Conservation (phyloP, 2,113 vertebrate species). For the Abramis brama region DNA sequence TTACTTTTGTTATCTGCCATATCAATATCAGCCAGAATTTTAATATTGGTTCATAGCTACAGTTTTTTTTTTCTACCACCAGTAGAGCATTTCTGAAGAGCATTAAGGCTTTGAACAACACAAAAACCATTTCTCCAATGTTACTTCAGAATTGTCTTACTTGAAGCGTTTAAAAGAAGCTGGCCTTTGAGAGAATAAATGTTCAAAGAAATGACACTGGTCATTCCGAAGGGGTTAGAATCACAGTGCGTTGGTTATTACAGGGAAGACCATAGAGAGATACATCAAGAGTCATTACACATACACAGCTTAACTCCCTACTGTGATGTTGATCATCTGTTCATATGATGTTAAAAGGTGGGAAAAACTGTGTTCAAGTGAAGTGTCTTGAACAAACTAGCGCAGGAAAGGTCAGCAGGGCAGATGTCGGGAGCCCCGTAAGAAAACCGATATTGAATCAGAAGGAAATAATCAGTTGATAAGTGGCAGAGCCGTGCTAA, state of each 20-base stretch:
- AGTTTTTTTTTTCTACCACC: neutral
- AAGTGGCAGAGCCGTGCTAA: slow-evolving; percentile 81
- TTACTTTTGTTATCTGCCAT: neutral
- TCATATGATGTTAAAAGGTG: slow-evolving; percentile 29
- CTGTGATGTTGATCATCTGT: slow-evolving; percentile 31
- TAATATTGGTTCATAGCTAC: neutral
- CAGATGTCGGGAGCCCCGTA: slow-evolving; percentile 21
- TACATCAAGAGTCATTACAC: slow-evolving; percentile 15
- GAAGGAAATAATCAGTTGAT: slow-evolving; percentile 76
- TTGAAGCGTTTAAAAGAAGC: neutral
- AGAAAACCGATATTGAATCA: slow-evolving; percentile 66
- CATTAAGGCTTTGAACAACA: neutral
- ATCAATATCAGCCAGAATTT: neutral
- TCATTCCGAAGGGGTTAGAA: neutral
- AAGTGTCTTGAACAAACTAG: slow-evolving; percentile 19
- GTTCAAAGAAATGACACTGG: neutral
- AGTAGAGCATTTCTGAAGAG: neutral
- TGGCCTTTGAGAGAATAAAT: neutral
- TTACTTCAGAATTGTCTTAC: neutral
- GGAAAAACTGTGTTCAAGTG: neutral
- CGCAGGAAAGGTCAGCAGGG: neutral
- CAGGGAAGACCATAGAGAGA: neutral
- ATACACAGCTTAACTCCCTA: slow-evolving; percentile 25
- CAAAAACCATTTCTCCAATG: neutral
- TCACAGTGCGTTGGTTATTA: neutral